Evolutionary conservation across 2,888 invertebrate species (phyloP), one percentile per base, ranked within the genome.

Genomic region (Eudasyphora cyanicolor): DNA sequence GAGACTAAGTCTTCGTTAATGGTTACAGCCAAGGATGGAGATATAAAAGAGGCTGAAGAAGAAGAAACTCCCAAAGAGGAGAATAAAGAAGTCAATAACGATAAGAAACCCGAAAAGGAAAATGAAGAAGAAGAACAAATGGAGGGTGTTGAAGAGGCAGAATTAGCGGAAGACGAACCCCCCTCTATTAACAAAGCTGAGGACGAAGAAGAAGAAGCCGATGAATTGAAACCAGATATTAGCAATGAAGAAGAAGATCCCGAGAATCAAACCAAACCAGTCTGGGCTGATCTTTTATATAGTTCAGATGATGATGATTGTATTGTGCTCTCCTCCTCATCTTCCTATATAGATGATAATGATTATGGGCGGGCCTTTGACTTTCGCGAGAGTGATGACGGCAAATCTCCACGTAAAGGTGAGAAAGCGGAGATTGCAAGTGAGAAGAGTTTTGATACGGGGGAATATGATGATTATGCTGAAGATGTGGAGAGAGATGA

Each of bases 271-370:
- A 21, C 24, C 2, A 67, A 38, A 14, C 10, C n/a, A 2, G 67
- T 4, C 12, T 67, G 67, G 67, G 67, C 38, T 17, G 67, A 67
- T 67, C 67, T 67, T 0, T 19, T 67, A 0, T 24, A 24, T n/a
- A 67, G 67, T 67, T 67, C 67, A 3, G 67, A 67, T 67, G 60
- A 60, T 6, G 32, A 77, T 35, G 77, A 82, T 24, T 82, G 77
- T 29, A 84, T 84, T 60, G 81, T 84, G 32, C 42, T 84, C 14
- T 81, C 67, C 1, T 84, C 84, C 12, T 80, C 82, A 0, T 79
- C 83, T 12, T 78, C 83, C 0, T 78, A 67, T 64, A 67, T 54
- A 8, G 67, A 67, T 21, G 21, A 76, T 12, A n/a, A 42, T 21
- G 70, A 76, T 17, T 8, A 51, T 51, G 35, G 76, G 12, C 14